phyloP scores from a whole-genome alignment of 2,797 vertebrate genomes.

The Muscicapa comitata region DNA sequence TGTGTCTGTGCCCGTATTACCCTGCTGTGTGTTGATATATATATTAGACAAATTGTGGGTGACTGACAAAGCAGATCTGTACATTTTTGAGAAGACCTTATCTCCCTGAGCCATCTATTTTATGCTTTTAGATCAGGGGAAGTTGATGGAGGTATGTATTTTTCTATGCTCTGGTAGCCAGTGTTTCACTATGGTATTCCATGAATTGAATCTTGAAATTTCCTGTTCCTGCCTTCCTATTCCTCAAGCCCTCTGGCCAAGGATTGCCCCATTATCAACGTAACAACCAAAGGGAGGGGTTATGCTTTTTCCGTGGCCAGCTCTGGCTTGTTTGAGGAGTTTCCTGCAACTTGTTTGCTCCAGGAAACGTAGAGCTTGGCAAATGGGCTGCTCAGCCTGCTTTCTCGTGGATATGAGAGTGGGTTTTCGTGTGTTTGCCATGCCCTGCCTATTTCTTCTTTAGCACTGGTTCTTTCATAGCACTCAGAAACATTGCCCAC shows the following conservation, averaged over 20 bases:
- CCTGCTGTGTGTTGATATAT: not conserved
- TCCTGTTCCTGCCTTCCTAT: not conserved
- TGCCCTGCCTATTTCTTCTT: constrained; percentile 7
- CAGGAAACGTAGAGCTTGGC: not conserved
- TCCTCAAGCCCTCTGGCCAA: constrained; percentile 36
- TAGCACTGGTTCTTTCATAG: not conserved
- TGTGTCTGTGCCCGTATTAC: not conserved
- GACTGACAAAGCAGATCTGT: not conserved
- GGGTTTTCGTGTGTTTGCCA: not conserved
- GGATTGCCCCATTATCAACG: not conserved
- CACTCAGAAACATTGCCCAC: not conserved
- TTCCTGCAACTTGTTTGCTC: not conserved
- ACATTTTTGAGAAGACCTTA: not conserved
- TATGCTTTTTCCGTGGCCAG: constrained; percentile 11
- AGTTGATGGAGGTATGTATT: not conserved
- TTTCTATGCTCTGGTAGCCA: not conserved
- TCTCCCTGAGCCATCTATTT: not conserved
- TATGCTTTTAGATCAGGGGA: not conserved
- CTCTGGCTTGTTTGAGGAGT: constrained; percentile 55
- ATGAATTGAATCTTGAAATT: not conserved
- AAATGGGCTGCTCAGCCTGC: not conserved
- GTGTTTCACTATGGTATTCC: not conserved
- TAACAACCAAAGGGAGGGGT: constrained; percentile 20
- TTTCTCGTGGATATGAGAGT: not conserved
- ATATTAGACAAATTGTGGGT: not conserved